Evolutionary conservation across 2,797 vertebrate genomes (phyloP), one percentile per base, ranked within the genome.

Genomic region (Peromyscus aztecus): DNA sequence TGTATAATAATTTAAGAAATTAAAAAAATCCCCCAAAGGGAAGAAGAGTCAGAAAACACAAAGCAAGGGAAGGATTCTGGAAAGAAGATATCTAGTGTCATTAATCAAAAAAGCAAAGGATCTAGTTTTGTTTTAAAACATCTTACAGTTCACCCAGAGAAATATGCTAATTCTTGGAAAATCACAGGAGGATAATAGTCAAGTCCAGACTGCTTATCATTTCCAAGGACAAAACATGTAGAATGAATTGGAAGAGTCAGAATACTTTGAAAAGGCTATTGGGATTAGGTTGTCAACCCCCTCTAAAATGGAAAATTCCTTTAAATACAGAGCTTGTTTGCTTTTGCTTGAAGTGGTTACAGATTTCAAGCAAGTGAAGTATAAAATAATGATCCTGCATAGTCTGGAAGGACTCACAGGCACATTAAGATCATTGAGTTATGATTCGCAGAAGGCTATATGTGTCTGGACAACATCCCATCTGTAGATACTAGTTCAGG

Each of bases 381-480:
- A 94, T 7, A 93, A 95, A 96, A 89, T 49, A 87, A 59, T 96
- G 95, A 94, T 96, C 84, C 90, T 94, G 77, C 96, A 94, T 59
- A 92, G 16, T 94, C 93, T 93, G 34, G 81, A 96, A 97, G 91
- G 93, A 80, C 96, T 97, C 17, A 86, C 67, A 84, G 76, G 92
- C 77, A 96, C 85, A 96, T 97, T 92, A 95, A 85, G 89, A 97
- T 89, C 31, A 86, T 52, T 88, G 90, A 93, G 49, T 97, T 97
- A 97, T 97, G 84, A 97, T 96, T 94, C 63, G 89, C 78, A 94
- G 82, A 94, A 90, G 27, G 23, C 46, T 97, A n/a, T 92, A 89
- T 57, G 69, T 52, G 52, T 89, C 61, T 40, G 75, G 82, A 89
- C 75, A 91, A 94, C 46, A 94, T 93, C 85, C 57, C 23, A 80